Evolutionary conservation across 2,113 vertebrate species (phyloP), one percentile per base, ranked within the genome.

Genomic region (Calidris pygmaea): DNA sequence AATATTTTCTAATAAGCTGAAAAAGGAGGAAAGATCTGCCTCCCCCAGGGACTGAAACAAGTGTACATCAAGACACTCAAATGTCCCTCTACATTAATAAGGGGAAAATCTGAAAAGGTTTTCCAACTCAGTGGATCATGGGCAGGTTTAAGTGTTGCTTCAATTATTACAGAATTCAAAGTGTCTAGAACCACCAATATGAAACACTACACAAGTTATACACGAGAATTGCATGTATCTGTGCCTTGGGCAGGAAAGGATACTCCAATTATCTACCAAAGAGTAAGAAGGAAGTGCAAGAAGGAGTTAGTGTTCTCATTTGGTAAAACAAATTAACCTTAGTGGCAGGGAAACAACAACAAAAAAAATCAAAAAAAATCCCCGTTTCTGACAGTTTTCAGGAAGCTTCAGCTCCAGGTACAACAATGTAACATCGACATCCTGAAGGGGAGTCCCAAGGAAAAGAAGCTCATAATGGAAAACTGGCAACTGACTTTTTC

Each of bases 401-500:
- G 58, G 60, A 89, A 72, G 53, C 15, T 75, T n/a, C 66, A 73
- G 86, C 45, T 82, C 90, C 56, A 97, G 79, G 83, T 92, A 84
- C 73, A 90, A 75, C 60, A 95, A 60, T 0, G 47, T 29, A 30
- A 74, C 37, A 48, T 1, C 90, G 82, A 86, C 80, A 87, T 29
- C 73, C 45, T 72, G 56, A 79, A 76, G 67, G 43, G 87, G 68
- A 95, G 88, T 66, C 85, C 32, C 60, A 52, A 75, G 73, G 76
- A 90, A 94, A 94, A 87, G 11, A 48, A 78, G 71, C 48, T 66
- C 35, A 30, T 19, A 48, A 73, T n/a, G 81, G 79, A 56, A 96
- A 96, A 95, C 2, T 92, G 90, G 96, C 92, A 92, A 89, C 65
- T 84, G 95, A 85, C 56, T 95, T 82, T 52, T 72, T 92, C 76